These are phyloP conservation scores for Aporophyla nigra DNA, from an alignment of 2,888 invertebrate genomes.

Conservation along the genomic window DNA sequence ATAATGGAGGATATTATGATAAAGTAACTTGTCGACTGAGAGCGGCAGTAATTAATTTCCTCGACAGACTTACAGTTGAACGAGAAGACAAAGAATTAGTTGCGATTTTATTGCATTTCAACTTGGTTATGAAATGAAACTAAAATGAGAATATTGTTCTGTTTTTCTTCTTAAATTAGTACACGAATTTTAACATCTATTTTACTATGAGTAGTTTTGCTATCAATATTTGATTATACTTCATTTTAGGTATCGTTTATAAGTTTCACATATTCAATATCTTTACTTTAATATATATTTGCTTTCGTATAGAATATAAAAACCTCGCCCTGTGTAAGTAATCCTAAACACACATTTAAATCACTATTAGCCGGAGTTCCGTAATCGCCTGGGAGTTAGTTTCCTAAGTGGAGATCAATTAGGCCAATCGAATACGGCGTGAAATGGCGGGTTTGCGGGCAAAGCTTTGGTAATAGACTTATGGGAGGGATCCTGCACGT, in stretches of 20 bases:
- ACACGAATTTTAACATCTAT: not conserved
- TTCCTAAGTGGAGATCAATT: conserved; percentile 83
- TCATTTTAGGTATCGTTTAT: not conserved
- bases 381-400: conserved; percentile 78
- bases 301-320: conserved; percentile 21
- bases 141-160: conserved; percentile 11
- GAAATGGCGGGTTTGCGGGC: conserved; percentile 72
- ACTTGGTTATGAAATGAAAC: conserved; percentile 39
- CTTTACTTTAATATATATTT: not conserved
- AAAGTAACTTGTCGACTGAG: conserved; percentile 57
- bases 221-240: not conserved
- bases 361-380: conserved; percentile 60
- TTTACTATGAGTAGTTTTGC: not conserved
- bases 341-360: conserved; percentile 63
- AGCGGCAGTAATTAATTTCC: conserved; percentile 58
- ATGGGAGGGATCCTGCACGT: conserved; percentile 64
- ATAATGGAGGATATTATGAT: conserved; percentile 39
- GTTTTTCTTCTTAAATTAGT: not conserved
- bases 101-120: conserved; percentile 45
- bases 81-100: conserved; percentile 60
- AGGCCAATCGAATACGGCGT: conserved; percentile 81
- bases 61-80: conserved; percentile 50
- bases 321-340: conserved; percentile 8
- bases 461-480: conserved; percentile 68
- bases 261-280: not conserved